Conservation (phyloP, 2,888 invertebrate species). For the Phytoseiulus persimilis region DNA sequence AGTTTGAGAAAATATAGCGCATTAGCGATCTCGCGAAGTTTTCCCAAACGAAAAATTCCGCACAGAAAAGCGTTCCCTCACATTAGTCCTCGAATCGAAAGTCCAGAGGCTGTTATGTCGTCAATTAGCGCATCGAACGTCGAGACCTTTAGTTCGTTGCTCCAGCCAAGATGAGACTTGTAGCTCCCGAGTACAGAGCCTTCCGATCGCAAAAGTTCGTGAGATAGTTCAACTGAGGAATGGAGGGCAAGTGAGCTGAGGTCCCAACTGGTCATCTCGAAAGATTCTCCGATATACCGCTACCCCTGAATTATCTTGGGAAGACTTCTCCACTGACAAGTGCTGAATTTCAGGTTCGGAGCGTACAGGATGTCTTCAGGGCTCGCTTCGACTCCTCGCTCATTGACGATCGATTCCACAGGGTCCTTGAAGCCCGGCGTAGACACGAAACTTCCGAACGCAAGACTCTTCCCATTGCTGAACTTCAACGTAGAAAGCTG, state of each 20-base stretch:
- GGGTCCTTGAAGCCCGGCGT: slow-evolving; percentile 13
- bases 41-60: background rate
- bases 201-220: slow-evolving; percentile 9
- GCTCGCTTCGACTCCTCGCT: background rate
- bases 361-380: background rate
- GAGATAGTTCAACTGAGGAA: background rate
- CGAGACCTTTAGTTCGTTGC: slow-evolving; percentile 6
- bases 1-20: too few relatives aligned
- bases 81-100: background rate
- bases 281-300: too few relatives aligned
- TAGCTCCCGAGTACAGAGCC: background rate
- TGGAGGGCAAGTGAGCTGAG: background rate
- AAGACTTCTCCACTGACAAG: background rate
- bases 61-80: background rate
- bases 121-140: slow-evolving; percentile 15
- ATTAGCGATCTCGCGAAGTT: background rate
- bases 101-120: background rate
- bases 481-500: background rate
- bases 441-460: background rate
- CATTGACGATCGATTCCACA: background rate
- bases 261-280: background rate
- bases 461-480: background rate
- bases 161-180: slow-evolving; percentile 10
- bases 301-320: too few relatives aligned
- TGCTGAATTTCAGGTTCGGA: background rate